A percentile compares a stretch with the other conserved stretches of the same genome.
Conservation (phyloP, 2,797 vertebrate species). For the Linurgus olivaceus region DNA sequence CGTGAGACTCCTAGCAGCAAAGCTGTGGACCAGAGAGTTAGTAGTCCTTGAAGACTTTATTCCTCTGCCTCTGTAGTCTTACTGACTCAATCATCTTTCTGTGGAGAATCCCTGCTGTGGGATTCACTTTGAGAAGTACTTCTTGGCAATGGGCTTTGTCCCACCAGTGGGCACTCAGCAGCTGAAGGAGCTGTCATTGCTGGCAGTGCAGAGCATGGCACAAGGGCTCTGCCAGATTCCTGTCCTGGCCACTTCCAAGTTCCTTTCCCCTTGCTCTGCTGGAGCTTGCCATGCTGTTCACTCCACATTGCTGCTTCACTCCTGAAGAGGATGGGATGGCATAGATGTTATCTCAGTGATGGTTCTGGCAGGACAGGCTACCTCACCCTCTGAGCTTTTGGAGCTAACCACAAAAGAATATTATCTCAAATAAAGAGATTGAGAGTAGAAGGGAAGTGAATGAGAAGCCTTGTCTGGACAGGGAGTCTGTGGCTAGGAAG, state of each 20-base stretch:
- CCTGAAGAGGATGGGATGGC: neutral
- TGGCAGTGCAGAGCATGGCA: neutral
- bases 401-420: neutral
- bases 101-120: neutral
- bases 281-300: neutral
- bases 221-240: neutral
- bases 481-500: slow-evolving; percentile 7
- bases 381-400: neutral
- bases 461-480: neutral
- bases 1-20: neutral
- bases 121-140: neutral
- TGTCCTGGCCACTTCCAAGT: accelerated
- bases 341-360: slow-evolving; percentile 5
- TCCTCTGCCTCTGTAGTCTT: neutral
- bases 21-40: neutral
- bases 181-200: neutral
- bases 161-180: neutral
- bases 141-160: neutral
- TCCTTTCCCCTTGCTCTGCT: neutral
- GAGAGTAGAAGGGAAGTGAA: neutral
- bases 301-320: neutral
- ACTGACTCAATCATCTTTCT: neutral
- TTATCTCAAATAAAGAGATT: neutral
- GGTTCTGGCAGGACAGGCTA: slow-evolving; percentile 27
- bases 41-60: neutral